Percentiles rank a stretch among this genome's conserved stretches.
Conservation (phyloP, 30 jellyfish, hydroid and myxozoan genomes). For the Mastigias papua region DNA sequence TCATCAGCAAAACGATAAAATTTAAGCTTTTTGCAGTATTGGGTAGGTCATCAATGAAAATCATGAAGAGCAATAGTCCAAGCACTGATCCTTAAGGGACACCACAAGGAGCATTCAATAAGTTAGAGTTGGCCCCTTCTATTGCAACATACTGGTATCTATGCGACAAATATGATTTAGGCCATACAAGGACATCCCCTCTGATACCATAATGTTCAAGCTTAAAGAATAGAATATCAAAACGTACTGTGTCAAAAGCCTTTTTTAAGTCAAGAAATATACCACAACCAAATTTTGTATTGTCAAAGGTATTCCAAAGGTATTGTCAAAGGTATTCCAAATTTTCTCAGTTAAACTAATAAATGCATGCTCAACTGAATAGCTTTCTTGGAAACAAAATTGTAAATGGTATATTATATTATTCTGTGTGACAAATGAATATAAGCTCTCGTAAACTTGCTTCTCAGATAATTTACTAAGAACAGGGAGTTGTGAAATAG, state of each 20-base stretch:
- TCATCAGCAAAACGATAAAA: conserved; percentile 65
- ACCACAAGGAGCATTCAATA: not conserved
- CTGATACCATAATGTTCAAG: conserved; percentile 37
- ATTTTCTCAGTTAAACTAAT: conserved; percentile 31
- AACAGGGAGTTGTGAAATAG: too few species aligned
- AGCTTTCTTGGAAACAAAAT: conserved; percentile 39
- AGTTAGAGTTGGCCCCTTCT: not conserved
- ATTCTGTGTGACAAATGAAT: not conserved
- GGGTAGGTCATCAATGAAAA: conserved; percentile 33
- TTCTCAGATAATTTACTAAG: not conserved
- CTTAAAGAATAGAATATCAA: not conserved
- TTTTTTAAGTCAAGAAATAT: conserved; percentile 10
- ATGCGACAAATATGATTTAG: conserved; percentile 6
- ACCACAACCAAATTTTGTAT: conserved; percentile 6
- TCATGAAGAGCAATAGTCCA: conserved; percentile 43
- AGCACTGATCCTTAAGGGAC: conserved; percentile 46
- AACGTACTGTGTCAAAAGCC: conserved; percentile 28
- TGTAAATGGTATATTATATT: not conserved
- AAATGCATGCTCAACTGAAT: conserved; percentile 26
- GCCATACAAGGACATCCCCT: conserved; percentile 48
- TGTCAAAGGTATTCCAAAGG: conserved; percentile 31
- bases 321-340: conserved; percentile 37
- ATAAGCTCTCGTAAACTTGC: not conserved
- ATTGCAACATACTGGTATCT: not conserved
- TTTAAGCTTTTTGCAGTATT: conserved; percentile 29